Evolutionary conservation across 2,113 vertebrate genomes (phyloP).

Genomic region (Pygathrix nemaeus): DNA sequence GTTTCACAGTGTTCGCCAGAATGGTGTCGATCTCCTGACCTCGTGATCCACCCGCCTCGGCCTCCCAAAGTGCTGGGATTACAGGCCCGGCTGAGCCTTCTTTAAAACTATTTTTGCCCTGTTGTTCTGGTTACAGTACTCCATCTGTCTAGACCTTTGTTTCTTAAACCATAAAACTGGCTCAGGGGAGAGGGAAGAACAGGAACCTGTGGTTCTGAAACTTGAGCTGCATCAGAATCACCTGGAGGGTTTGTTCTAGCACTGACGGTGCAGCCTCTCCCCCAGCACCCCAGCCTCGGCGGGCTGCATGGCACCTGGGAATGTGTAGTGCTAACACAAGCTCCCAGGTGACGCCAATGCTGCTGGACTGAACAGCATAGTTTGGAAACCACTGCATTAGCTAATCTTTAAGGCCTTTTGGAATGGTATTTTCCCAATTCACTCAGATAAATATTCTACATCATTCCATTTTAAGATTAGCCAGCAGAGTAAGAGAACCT

Average conservation of each 20-base stretch:
- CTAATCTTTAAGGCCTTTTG: neutral
- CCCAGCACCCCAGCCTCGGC: neutral
- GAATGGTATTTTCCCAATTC: neutral
- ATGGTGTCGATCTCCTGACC: too few species aligned
- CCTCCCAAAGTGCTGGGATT: too few species aligned
- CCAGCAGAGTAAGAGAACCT: neutral
- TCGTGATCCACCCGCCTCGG: too few species aligned
- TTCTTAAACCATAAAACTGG: neutral
- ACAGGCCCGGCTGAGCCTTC: neutral
- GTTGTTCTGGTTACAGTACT: neutral
- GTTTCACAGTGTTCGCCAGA: too few species aligned
- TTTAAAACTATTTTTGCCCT: neutral
- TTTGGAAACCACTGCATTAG: neutral
- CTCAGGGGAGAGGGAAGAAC: too few species aligned
- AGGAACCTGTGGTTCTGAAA: neutral
- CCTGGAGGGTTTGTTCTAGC: too few species aligned
- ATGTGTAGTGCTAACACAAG: rapidly evolving
- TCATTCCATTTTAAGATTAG: neutral
- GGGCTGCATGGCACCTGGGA: too few species aligned
- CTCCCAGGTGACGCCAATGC: rapidly evolving
- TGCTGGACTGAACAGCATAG: rapidly evolving
- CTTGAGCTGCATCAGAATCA: neutral
- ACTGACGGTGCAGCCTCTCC: rapidly evolving
- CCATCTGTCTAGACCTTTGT: neutral
- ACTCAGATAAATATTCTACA: neutral